Evolutionary conservation across 2,113 vertebrate species (phyloP), one percentile per base, ranked within the genome.

Genomic region (Reinhardtius hippoglossoides): DNA sequence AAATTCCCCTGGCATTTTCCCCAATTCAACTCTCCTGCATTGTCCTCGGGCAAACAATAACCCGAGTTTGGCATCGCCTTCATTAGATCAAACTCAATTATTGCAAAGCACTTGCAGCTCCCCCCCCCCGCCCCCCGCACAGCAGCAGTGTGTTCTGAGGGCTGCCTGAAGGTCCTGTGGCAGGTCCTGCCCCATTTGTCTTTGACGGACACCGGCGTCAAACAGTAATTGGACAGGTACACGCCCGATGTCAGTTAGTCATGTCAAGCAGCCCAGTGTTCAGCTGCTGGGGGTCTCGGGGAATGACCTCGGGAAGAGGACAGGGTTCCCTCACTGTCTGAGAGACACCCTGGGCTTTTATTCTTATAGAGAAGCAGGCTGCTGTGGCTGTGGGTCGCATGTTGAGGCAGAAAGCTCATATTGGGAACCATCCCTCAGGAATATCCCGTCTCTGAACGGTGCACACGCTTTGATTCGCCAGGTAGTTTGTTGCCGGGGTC

Each of bases 21-120:
- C 40, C 35, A 74, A 83, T 86, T 71, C 68, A 72, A 87, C 84
- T 86, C 82, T 74, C 66, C 60, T 37, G 78, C 70, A 12, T 73
- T 83, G 81, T 91, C 85, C 87, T 88, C 83, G 0, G 89, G 92
- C 85, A 56, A 86, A 91, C 85, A 86, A 88, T 80, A 87, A 86
- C 82, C 85, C 67, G 35, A 66, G 79, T 85, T 84, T 81, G 90
- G 78, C 78, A 59, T 87, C 24, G 80, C 87, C 81, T 89, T 87
- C 86, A 67, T 86, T 78, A 81, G 76, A 90, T 88, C 88, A 87
- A 84, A 89, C 86, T 90, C 78, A 82, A 85, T 90, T 84, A 88
- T 59, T 66, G 48, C 57, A 46, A 54, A 76, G 76, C 15, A 60
- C 74, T 76, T 12, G 65, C 65, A 62, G 77, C 69, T 40, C 4